A percentile compares a stretch with the other conserved stretches of the same genome.
Conservation (phyloP, 2,797 vertebrate genomes). For the Scleropages formosus region DNA sequence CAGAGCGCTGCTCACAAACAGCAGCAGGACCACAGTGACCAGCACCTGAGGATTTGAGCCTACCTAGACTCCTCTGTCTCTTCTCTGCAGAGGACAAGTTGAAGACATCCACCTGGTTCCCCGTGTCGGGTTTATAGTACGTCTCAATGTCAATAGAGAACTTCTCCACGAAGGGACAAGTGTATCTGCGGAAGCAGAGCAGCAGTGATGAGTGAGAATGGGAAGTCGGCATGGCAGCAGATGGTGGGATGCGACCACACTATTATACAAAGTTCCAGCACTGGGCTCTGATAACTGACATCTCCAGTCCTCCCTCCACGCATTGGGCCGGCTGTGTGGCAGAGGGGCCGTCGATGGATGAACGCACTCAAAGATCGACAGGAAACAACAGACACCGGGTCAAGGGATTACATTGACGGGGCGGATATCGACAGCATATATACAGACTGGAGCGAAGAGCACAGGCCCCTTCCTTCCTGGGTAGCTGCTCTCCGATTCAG, state of each 20-base stretch:
- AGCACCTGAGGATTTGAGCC: not conserved
- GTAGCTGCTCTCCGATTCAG: not conserved
- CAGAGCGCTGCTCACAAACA: too few relatives aligned
- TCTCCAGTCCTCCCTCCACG: too few relatives aligned
- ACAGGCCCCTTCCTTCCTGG: not conserved
- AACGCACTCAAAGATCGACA: not conserved
- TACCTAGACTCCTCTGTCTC: conserved; percentile 84
- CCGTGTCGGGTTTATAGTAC: conserved; percentile 88
- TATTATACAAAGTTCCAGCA: too few relatives aligned
- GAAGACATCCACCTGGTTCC: conserved; percentile 87
- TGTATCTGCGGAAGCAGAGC: conserved; percentile 74
- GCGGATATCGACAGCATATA: not conserved
- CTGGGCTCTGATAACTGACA: too few relatives aligned
- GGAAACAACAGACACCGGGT: too few relatives aligned
- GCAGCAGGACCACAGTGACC: too few relatives aligned
- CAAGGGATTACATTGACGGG: too few relatives aligned
- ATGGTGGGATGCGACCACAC: too few relatives aligned
- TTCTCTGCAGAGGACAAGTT: conserved; percentile 86
- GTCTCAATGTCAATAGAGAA: conserved; percentile 99
- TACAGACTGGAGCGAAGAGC: not conserved
- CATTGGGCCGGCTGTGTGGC: too few relatives aligned
- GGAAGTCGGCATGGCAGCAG: not conserved
- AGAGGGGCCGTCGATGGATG: too few relatives aligned
- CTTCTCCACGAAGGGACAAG: conserved; percentile 97
- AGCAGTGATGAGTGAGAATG: not conserved